Percentiles rank a stretch among this genome's conserved stretches.
Conservation (phyloP, 92 coral and sea anemone genomes). For the Zoanthus sansibaricus region DNA sequence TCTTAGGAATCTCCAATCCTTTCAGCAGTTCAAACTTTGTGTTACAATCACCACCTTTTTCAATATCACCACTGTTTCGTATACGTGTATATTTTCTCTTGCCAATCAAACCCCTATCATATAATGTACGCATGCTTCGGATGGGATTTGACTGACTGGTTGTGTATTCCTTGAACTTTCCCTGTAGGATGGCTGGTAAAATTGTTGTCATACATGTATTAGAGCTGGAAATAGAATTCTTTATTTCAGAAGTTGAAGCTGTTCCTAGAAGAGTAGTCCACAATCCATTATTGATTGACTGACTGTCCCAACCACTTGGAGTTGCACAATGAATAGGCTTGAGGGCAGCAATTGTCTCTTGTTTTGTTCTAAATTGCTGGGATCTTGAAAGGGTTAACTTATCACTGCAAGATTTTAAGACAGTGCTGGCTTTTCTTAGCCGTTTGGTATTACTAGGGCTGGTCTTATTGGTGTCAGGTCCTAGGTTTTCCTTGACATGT, state of each 20-base stretch:
- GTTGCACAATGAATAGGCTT: slow-evolving; percentile 69
- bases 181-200: slow-evolving; percentile 58
- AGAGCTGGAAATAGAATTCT: not conserved
- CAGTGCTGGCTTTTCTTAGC: slow-evolving; percentile 17
- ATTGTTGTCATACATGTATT: slow-evolving; percentile 17
- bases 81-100: slow-evolving; percentile 65
- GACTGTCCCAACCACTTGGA: not conserved
- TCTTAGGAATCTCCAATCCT: slow-evolving; percentile 71
- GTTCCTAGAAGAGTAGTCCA: slow-evolving; percentile 22
- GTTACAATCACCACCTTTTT: slow-evolving; percentile 5
- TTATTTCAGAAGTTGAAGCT: not conserved
- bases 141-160: slow-evolving; percentile 48
- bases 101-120: slow-evolving; percentile 69
- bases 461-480: too few relatives aligned
- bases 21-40: slow-evolving; percentile 48
- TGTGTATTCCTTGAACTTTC: slow-evolving; percentile 62
- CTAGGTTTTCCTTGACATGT: too few relatives aligned
- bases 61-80: slow-evolving; percentile 64
- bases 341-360: slow-evolving; percentile 55
- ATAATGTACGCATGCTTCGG: slow-evolving; percentile 63
- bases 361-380: slow-evolving; percentile 50
- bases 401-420: slow-evolving; percentile 39
- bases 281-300: slow-evolving; percentile 54
- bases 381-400: slow-evolving; percentile 48
- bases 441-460: slow-evolving; percentile 27